phyloP scores from a whole-genome alignment of 2,888 invertebrate species.

The Spodoptera exigua region DNA sequence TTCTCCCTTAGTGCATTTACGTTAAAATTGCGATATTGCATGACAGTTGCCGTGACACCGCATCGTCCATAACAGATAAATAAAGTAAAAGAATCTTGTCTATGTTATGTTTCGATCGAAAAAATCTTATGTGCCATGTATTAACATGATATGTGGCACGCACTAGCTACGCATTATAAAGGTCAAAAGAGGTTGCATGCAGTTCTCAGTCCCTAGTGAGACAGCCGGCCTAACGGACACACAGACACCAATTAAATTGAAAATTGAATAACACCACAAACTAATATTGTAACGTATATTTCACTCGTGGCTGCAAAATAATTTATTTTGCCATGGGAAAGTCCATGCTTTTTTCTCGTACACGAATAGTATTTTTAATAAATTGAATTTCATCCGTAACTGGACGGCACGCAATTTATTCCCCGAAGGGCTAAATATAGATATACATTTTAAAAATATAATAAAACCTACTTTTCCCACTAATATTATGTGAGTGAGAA shows the following conservation, averaged over 20 bases:
- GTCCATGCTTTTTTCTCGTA: too few species aligned
- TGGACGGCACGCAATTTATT: too few species aligned
- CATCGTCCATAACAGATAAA: conserved; percentile 63
- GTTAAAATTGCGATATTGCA: conserved; percentile 75
- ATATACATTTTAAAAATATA: too few species aligned
- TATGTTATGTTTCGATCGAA: conserved; percentile 24
- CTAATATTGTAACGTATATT: conserved; percentile 24
- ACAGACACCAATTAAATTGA: conserved; percentile 29
- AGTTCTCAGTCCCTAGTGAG: conserved; percentile 18
- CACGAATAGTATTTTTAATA: too few species aligned
- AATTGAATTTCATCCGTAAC: too few species aligned
- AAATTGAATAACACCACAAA: conserved; percentile 24
- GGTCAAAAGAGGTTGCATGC: conserved; percentile 38
- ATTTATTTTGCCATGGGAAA: too few species aligned
- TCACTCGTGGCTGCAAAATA: neutral
- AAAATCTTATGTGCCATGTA: conserved; percentile 30
- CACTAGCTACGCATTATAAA: conserved; percentile 45
- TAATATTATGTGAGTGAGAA: too few species aligned
- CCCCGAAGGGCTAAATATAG: too few species aligned
- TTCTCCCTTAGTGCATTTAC: conserved; percentile 52
- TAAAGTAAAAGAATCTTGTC: conserved; percentile 47
- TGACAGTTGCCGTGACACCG: conserved; percentile 70
- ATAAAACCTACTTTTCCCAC: too few species aligned
- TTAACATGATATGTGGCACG: conserved; percentile 41
- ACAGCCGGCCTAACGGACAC: conserved; percentile 11